A percentile compares a stretch with the other conserved stretches of the same genome.
These are phyloP conservation scores for Romanogobio albipinnatus DNA, from an alignment of 2,113 vertebrate species.

Conservation along the genomic window DNA sequence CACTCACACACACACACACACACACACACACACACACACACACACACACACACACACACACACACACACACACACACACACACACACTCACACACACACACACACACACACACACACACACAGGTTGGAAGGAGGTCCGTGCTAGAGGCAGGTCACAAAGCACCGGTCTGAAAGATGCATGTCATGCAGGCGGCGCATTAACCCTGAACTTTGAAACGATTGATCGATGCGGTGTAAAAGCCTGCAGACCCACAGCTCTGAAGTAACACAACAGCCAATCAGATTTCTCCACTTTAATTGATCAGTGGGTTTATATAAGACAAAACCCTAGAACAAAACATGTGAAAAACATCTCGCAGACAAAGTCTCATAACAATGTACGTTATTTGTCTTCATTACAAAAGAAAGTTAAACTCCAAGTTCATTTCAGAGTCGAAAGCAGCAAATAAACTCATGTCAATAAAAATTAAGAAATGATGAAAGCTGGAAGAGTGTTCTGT, in stretches of 20 bases:
- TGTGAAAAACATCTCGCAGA: conserved; percentile 69
- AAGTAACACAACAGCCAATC: conserved; percentile 52
- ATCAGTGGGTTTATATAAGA: conserved; percentile 89
- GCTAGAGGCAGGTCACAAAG: not conserved
- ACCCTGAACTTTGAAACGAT: not conserved
- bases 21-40: no score
- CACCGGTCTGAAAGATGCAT: not conserved
- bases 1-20: no score
- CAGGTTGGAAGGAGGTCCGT: no score
- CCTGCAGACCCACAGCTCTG: not conserved
- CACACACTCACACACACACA: no score
- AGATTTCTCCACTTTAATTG: conserved; percentile 80
- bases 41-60: no score
- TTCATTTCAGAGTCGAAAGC: conserved; percentile 20
- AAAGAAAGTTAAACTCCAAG: conserved; percentile 44
- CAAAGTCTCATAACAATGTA: conserved; percentile 73
- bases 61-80: no score
- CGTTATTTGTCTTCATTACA: conserved; percentile 27
- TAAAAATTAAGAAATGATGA: not conserved
- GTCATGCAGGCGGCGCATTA: not conserved
- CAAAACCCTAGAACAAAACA: conserved; percentile 84
- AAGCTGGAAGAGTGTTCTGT: not conserved
- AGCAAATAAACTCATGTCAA: conserved; percentile 27
- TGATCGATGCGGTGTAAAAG: not conserved
- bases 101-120: no score